These are phyloP conservation scores for Spicauda simplicius DNA, from an alignment of 2,888 invertebrate species.

Conservation along the genomic window DNA sequence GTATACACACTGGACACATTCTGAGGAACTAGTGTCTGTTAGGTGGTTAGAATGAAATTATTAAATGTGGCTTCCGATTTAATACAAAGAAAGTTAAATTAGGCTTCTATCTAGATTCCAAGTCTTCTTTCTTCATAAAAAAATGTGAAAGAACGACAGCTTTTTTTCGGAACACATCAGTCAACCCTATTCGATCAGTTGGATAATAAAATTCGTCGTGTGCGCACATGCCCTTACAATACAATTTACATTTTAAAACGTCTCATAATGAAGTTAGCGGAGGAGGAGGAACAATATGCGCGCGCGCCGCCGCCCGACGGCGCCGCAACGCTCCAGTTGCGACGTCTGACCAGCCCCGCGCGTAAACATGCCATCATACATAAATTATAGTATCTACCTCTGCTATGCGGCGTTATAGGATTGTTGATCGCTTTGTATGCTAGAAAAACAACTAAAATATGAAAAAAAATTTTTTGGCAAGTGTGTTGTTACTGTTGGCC, in stretches of 20 bases:
- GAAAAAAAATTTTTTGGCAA: no score
- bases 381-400: neutral
- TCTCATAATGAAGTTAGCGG: constrained; percentile 59
- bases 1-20: no score
- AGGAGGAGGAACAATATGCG: constrained; percentile 57
- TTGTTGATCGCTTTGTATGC: constrained; percentile 10
- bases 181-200: neutral
- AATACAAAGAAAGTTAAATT: no score
- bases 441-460: neutral
- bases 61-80: no score
- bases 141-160: no score
- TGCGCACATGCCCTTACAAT: constrained; percentile 47
- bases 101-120: no score
- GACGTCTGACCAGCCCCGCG: constrained; percentile 49
- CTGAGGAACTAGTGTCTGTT: no score
- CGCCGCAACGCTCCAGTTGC: constrained; percentile 80
- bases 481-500: no score
- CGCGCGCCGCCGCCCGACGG: constrained; percentile 59
- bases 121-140: no score
- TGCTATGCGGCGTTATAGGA: constrained; percentile 15
- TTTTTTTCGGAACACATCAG: no score
- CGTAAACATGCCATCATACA: constrained; percentile 20
- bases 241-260: constrained; percentile 71
- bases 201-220: neutral
- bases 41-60: no score